Evolutionary conservation across 1,140 invertebrate genomes (phyloP).

Genomic region (Wiebesia pumilae): DNA sequence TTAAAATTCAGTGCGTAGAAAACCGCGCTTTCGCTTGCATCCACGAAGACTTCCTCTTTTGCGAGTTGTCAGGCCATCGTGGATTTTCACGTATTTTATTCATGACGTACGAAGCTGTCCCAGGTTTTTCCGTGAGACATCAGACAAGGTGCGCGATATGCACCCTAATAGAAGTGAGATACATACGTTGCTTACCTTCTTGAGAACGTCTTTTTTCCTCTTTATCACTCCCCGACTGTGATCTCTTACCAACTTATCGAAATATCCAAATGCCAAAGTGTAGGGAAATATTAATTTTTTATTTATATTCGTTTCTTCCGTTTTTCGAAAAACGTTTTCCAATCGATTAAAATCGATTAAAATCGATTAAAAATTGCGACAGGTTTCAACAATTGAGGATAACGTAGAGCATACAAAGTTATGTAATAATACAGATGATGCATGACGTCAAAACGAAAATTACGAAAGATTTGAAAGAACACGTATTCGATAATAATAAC

Average conservation of each 20-base stretch:
- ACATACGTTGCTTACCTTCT: background rate
- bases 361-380: no score
- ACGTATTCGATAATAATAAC: no score
- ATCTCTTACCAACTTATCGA: conserved; percentile 22
- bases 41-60: conserved; percentile 33
- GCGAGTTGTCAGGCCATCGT: conserved; percentile 56
- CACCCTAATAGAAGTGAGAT: conserved; percentile 40
- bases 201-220: conserved; percentile 23
- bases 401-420: no score
- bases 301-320: background rate
- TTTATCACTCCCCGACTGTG: conserved; percentile 14
- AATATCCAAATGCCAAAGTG: conserved; percentile 14
- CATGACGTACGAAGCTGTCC: conserved; percentile 62
- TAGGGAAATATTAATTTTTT: conserved; percentile 19
- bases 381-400: no score
- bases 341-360: no score
- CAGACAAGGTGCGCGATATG: conserved; percentile 26
- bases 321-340: no score
- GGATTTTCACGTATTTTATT: conserved; percentile 63
- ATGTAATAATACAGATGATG: no score
- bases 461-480: no score
- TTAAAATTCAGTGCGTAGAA: conserved; percentile 42
- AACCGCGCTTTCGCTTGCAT: conserved; percentile 30
- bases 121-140: conserved; percentile 37
- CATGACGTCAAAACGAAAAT: no score